Base-by-base conservation (phyloP, 2,113 vertebrate species). In the Platysternon megacephalum region DNA sequence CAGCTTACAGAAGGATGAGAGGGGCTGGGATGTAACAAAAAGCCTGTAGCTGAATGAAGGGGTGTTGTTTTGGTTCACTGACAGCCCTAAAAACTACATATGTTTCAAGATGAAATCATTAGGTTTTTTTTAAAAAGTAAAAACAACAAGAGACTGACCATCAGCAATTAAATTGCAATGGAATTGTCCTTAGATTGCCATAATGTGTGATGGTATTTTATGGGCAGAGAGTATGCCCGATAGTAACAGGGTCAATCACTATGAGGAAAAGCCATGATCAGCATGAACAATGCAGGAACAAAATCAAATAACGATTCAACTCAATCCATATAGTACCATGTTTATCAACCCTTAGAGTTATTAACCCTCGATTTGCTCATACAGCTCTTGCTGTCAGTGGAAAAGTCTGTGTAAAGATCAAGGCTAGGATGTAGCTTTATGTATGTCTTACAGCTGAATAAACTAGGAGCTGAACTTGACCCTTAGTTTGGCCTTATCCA, bases 201-300 rank as follows among this genome's bases (percentile, higher is more conserved):
- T 19, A 65, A 32, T 49, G 56, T 24, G 16, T 35, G 61, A 35
- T 65, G 24, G 51, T 83, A 51, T 2, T 81, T 24, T 82, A 21
- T 1, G 39, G 83, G n/a, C 46, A 94, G 65, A 91, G 90, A 28
- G 11, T 12, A 42, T 82, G 65, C 4, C 2, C 48, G 29, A 21
- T 29, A 91, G 51, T 44, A 84, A 87, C 9, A 79, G 29, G 58
- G 12, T 35, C 22, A 35, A n/a, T 2, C 84, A 82, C 35, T 24
- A 74, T 85, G 84, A 42, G 48, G 78, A 89, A 96, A 93, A 80
- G 4, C 5, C 88, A 55, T 91, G 87, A 87, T 72, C 68, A 55
- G 21, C 24, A 51, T 84, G 85, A 11, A 9, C 79, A 44, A 88
- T 91, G 49, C 2, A 72, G 55, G 39, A 95, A 79, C 46, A 94